Evolutionary conservation across 2,888 invertebrate genomes (phyloP).

Genomic region (Trilocha varians): DNA sequence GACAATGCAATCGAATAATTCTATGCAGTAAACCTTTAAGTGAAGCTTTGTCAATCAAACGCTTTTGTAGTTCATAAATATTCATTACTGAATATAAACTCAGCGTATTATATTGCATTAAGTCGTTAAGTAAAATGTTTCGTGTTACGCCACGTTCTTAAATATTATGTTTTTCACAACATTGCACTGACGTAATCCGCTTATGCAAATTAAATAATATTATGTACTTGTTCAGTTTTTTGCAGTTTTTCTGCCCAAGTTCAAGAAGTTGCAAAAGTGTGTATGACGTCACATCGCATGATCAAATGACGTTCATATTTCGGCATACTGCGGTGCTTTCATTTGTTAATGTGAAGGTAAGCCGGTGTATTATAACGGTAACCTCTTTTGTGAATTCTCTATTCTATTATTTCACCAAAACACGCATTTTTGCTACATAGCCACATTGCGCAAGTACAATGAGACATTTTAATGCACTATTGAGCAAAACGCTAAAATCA

Average conservation of each 20-base stretch:
- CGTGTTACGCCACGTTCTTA: slow-evolving; percentile 2
- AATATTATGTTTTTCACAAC: slow-evolving; percentile 5
- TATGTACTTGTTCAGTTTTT: not conserved
- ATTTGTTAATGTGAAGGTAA: not conserved
- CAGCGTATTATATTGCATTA: slow-evolving; percentile 5
- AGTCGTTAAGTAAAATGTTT: slow-evolving; percentile 1
- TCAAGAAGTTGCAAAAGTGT: not conserved
- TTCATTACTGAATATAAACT: slow-evolving; percentile 3
- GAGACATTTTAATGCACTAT: too few species aligned
- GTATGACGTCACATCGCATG: not conserved
- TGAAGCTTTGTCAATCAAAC: too few species aligned
- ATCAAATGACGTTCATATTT: not conserved
- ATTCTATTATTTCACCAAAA: too few species aligned
- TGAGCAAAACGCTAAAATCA: too few species aligned
- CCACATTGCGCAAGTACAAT: too few species aligned
- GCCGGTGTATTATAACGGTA: too few species aligned
- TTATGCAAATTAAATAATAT: slow-evolving; percentile 6
- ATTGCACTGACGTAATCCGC: slow-evolving; percentile 5
- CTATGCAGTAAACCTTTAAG: too few species aligned
- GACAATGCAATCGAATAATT: too few species aligned
- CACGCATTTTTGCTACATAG: too few species aligned
- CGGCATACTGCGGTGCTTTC: not conserved
- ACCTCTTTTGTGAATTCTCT: too few species aligned
- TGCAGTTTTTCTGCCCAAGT: slow-evolving; percentile 4
- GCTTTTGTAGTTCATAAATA: slow-evolving; percentile 7